These are phyloP conservation scores for Sceloporus tristichus DNA, from an alignment of 2,113 vertebrate genomes.

Conservation along the genomic window DNA sequence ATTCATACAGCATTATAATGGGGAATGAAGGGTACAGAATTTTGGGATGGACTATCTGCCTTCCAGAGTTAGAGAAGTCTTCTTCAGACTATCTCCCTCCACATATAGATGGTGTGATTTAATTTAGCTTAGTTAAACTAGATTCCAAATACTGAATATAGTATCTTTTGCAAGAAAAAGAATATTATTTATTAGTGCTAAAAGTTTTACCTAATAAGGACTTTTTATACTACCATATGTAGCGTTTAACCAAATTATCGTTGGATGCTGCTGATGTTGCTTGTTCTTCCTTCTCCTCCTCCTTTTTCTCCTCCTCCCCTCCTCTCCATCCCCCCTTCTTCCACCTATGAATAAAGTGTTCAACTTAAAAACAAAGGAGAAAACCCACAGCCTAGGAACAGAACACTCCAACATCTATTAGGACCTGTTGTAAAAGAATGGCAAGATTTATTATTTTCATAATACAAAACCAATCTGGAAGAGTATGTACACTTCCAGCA, in stretches of 20 bases:
- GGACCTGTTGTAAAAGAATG: constrained; percentile 30
- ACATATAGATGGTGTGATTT: no score
- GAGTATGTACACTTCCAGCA: constrained; percentile 40
- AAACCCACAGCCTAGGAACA: neutral
- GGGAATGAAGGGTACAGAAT: no score
- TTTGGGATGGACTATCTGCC: no score
- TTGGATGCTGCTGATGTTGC: constrained; percentile 21
- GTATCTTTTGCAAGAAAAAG: no score
- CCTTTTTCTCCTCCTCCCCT: neutral
- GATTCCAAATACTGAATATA: no score
- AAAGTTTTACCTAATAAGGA: no score
- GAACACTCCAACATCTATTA: constrained; percentile 46
- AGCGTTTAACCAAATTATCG: constrained; percentile 23
- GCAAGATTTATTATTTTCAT: constrained; percentile 71
- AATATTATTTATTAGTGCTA: no score
- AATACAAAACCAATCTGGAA: constrained; percentile 44
- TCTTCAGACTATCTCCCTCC: no score
- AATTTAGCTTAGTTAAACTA: no score
- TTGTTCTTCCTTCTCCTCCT: neutral
- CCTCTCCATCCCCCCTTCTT: neutral
- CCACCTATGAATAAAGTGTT: constrained; percentile 16
- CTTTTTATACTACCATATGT: constrained; percentile 27
- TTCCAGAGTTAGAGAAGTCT: no score
- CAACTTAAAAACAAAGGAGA: neutral
- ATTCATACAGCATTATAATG: no score